Base-by-base conservation (phyloP, 2,888 invertebrate species). In the Pristionchus exspectatus region DNA sequence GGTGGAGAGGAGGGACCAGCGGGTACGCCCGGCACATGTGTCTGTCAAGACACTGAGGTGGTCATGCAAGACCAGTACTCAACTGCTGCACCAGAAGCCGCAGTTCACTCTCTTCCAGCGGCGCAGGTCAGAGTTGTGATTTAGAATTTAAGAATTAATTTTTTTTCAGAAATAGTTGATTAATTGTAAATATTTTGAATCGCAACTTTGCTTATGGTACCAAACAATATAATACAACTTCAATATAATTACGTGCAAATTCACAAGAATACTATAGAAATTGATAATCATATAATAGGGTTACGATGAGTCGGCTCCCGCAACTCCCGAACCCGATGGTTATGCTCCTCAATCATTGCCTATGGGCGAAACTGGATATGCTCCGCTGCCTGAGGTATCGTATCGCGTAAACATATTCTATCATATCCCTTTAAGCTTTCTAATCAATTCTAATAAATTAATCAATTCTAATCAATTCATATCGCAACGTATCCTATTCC, bases 21-120 rank as follows among this genome's bases (percentile, higher is more conserved):
- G 16, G 93, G 93, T 91, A 95, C 95, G 50, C 95, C 95, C 38
- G 95, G 95, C 44, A 95, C 95, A 38, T 95, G 95, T 89, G 95
- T 95, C 18, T 95, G 95, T 90, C 94, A 92, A 89, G 95, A 95
- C 89, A 95, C 95, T 0, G 95, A 95, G 91, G 95, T 95, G 27
- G 94, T 95, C 33, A 93, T 95, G 91, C 91, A 92, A 59, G 94
- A 94, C 89, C 92, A 91, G 87, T 92, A 92, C 84, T 74, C 87
- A 10, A 88, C 87, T 44, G 56, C 54, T 9, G 87, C 81, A 0
- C 81, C 89, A 2, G 44, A 81, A n/a, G 69, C 84, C 30, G 44
- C 89, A 72, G 89, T 84, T 21, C 83, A 56, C 3, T 27, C 81
- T 4, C 59, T 89, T 1, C 77, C 89, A 12, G 38, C 87, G 9